These are phyloP conservation scores for Bathynomus jamesi DNA, from an alignment of 1,140 invertebrate genomes.

Conservation along the genomic window DNA sequence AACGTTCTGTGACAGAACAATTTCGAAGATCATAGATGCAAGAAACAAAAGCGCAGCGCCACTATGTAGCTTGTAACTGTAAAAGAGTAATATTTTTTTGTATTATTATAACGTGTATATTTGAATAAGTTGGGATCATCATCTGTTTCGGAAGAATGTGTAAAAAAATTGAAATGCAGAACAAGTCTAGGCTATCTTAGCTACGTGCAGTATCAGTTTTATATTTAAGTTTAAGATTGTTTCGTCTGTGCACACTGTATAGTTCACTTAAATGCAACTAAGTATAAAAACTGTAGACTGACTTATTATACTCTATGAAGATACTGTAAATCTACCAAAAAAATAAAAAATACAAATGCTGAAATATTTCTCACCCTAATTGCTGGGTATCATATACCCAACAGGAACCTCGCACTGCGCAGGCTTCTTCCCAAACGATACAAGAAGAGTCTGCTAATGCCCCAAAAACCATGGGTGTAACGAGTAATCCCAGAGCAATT, in stretches of 20 bases:
- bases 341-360: neutral
- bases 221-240: too few relatives aligned
- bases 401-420: conserved; percentile 40
- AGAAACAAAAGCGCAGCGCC: neutral
- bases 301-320: too few relatives aligned
- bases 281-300: too few relatives aligned
- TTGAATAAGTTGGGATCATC: too few relatives aligned
- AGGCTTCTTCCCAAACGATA: conserved; percentile 41
- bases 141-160: too few relatives aligned
- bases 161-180: too few relatives aligned
- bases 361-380: conserved; percentile 31
- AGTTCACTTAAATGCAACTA: too few relatives aligned
- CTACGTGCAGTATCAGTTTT: too few relatives aligned
- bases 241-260: too few relatives aligned
- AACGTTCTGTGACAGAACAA: neutral
- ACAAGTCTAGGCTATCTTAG: too few relatives aligned
- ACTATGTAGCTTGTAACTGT: neutral
- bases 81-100: neutral
- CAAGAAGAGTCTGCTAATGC: conserved; percentile 38
- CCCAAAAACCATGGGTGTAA: conserved; percentile 30
- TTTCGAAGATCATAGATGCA: neutral
- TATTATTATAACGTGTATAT: neutral
- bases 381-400: conserved; percentile 40
- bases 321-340: too few relatives aligned
- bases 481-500: conserved; percentile 26